Percentiles rank a stretch among this genome's conserved stretches.
phyloP scores from a whole-genome alignment of 2,888 invertebrate genomes.

The Andrena marginata region DNA sequence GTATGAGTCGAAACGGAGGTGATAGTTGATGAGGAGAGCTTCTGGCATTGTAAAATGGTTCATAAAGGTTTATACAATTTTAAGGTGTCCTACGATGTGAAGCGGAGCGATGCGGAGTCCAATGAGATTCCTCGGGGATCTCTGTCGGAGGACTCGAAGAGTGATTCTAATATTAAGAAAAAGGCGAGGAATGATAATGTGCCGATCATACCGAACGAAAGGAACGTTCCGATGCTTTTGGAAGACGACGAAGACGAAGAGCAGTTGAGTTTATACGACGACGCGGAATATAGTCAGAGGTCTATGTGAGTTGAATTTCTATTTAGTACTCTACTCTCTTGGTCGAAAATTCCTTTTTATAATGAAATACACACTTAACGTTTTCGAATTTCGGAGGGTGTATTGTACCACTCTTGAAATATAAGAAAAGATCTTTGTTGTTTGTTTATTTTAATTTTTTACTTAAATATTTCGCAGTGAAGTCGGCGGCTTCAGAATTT shows the following conservation, averaged over 20 bases:
- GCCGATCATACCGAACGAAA: conserved; percentile 70
- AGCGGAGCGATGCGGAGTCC: conserved; percentile 1
- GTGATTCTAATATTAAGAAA: conserved; percentile 11
- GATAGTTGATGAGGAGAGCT: neutral
- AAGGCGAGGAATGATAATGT: conserved; percentile 37
- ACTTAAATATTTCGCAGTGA: no score
- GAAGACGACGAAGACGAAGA: conserved; percentile 68
- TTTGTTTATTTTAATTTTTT: no score
- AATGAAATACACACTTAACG: no score
- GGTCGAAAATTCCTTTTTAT: no score
- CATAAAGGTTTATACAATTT: conserved; percentile 35
- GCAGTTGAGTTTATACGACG: conserved; percentile 57
- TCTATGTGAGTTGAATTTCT: conserved; percentile 57
- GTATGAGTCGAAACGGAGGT: neutral
- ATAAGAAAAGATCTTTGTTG: no score
- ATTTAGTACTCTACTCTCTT: neutral
- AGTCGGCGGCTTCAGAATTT: no score
- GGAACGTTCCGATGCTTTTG: conserved; percentile 74
- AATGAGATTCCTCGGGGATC: conserved; percentile 8
- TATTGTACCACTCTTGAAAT: no score
- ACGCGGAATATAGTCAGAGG: conserved; percentile 43
- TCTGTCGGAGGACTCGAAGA: conserved; percentile 1
- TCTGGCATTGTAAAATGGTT: neutral
- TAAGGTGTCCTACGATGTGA: conserved; percentile 15
- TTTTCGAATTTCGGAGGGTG: no score